Conservation (phyloP, 2,113 vertebrate genomes). For the Seriola rivoliana region DNA sequence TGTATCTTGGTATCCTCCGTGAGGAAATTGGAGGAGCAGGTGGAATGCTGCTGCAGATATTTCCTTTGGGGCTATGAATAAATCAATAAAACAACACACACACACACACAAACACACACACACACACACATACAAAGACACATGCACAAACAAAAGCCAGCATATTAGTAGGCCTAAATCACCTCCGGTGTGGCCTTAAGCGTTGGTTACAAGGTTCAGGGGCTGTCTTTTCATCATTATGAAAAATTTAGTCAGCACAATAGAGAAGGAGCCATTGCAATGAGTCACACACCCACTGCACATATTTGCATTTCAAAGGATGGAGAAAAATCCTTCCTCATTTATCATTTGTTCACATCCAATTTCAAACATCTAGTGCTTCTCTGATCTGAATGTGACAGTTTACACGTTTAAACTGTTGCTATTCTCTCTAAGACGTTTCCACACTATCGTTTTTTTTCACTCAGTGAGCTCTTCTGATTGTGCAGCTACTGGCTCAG, state of each 20-base stretch:
- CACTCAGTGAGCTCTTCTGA: constrained; percentile 48
- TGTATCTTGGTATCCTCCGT: constrained; percentile 14
- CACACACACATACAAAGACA: not conserved
- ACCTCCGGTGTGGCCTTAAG: constrained; percentile 26
- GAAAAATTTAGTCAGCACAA: constrained; percentile 46
- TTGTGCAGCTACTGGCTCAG: constrained; percentile 13
- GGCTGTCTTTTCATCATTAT: constrained; percentile 66
- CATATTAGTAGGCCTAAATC: constrained; percentile 38
- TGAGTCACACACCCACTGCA: constrained; percentile 34
- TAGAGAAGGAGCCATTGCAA: not conserved
- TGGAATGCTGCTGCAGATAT: constrained; percentile 71
- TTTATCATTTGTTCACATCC: not conserved
- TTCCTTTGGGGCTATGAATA: constrained; percentile 59
- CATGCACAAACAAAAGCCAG: constrained; percentile 40
- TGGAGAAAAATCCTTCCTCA: not conserved
- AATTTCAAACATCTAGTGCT: not conserved
- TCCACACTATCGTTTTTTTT: not conserved
- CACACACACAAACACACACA: constrained; percentile 20
- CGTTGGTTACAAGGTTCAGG: constrained; percentile 40
- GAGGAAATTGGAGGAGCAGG: constrained; percentile 80
- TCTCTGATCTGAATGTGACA: not conserved
- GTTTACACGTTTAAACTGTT: not conserved
- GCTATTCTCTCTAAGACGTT: not conserved
- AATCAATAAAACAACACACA: constrained; percentile 71
- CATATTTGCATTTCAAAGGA: constrained; percentile 46